Percentiles rank a stretch among this genome's conserved stretches.
These are phyloP conservation scores for Sebastes matsubarae DNA, from an alignment of 2,797 vertebrate species.

Conservation along the genomic window DNA sequence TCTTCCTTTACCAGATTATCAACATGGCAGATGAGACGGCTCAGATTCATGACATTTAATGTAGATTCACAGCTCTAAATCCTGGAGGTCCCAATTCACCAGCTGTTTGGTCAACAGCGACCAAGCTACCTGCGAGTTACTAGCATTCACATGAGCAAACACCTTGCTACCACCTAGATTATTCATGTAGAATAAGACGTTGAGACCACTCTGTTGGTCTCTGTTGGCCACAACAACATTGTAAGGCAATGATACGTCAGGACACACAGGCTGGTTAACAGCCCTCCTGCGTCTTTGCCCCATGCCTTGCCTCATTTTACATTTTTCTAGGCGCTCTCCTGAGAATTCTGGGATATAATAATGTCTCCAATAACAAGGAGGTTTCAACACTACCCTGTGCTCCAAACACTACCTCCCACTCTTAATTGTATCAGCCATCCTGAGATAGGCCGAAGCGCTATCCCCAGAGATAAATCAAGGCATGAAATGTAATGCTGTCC, in stretches of 20 bases:
- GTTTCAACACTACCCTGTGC: conserved; percentile 31
- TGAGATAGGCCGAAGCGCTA: conserved; percentile 13
- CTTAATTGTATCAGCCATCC: conserved; percentile 45
- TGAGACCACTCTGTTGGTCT: background rate
- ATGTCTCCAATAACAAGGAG: conserved; percentile 24
- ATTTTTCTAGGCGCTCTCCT: background rate
- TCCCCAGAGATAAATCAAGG: conserved; percentile 52
- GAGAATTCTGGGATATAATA: conserved; percentile 29
- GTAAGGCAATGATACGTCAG: no score
- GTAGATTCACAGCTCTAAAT: background rate
- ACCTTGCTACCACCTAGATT: background rate
- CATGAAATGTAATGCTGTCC: conserved; percentile 46
- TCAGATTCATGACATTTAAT: background rate
- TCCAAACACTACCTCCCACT: conserved; percentile 30
- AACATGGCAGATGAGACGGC: background rate
- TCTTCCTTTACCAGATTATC: background rate
- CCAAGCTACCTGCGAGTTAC: background rate
- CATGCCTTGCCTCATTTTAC: background rate
- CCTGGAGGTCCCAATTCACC: background rate
- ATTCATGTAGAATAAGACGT: background rate
- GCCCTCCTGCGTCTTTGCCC: no score
- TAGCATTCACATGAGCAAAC: background rate
- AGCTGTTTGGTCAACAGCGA: background rate
- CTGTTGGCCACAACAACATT: background rate
- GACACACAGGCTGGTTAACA: no score